Evolutionary conservation across 2,797 vertebrate species (phyloP).

Genomic region (Lates japonicus): DNA sequence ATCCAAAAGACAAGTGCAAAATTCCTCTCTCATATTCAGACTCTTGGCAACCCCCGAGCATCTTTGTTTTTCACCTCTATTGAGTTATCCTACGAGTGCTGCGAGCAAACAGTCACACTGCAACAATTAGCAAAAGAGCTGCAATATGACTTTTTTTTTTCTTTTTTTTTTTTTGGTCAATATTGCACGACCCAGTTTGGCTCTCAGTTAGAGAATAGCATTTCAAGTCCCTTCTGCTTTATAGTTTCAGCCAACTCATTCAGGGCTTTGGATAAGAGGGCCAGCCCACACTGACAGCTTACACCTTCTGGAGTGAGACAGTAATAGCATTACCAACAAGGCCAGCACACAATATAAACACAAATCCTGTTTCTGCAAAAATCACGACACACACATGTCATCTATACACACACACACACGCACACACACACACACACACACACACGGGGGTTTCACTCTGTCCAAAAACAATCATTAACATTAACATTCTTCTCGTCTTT

Average conservation of each 20-base stretch:
- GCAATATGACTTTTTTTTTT: conserved; percentile 36
- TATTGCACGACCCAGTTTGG: conserved; percentile 39
- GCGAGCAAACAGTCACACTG: conserved; percentile 2
- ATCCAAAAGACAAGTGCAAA: neutral
- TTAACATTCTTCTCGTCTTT: neutral
- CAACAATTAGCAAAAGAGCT: conserved; percentile 27
- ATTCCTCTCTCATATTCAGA: neutral
- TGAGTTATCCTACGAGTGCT: neutral
- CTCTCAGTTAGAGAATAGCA: conserved; percentile 42
- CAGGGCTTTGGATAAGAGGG: conserved; percentile 51
- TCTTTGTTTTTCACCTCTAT: neutral
- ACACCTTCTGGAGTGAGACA: conserved; percentile 75
- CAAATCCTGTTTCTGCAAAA: conserved; percentile 38
- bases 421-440: neutral
- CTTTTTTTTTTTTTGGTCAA: conserved; percentile 22
- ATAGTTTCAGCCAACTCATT: conserved; percentile 63
- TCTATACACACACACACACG: neutral
- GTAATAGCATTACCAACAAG: conserved; percentile 59
- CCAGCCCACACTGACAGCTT: conserved; percentile 71
- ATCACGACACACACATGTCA: conserved; percentile 35
- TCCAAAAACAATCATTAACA: conserved; percentile 55
- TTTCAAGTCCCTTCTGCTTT: conserved; percentile 69
- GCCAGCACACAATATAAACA: conserved; percentile 57
- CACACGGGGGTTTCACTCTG: neutral
- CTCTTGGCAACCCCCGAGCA: conserved; percentile 3